A percentile compares a stretch with the other conserved stretches of the same genome.
phyloP scores from a whole-genome alignment of 2,888 invertebrate genomes.

The Oscheius sp. region DNA sequence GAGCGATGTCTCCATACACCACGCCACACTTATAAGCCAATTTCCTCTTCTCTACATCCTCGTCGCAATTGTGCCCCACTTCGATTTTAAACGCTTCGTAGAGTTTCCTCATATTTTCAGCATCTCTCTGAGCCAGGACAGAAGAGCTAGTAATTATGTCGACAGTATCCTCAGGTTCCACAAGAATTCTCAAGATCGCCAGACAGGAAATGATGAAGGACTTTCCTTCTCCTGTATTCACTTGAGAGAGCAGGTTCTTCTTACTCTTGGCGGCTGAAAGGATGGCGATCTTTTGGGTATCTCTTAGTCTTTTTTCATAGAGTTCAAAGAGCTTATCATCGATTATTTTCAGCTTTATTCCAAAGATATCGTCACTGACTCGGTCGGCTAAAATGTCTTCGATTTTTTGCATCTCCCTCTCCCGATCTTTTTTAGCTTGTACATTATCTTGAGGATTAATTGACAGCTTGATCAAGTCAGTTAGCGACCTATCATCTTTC shows the following conservation, averaged over 20 bases:
- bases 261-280: slow-evolving; percentile 13
- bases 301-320: not conserved
- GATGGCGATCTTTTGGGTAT: slow-evolving; percentile 34
- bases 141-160: slow-evolving; percentile 70
- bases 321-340: not conserved
- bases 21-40: slow-evolving; percentile 65
- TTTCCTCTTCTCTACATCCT: slow-evolving; percentile 53
- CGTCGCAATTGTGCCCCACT: slow-evolving; percentile 64
- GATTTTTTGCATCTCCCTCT: not conserved
- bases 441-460: not conserved
- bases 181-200: slow-evolving; percentile 62
- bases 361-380: not conserved
- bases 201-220: slow-evolving; percentile 69
- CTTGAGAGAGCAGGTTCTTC: slow-evolving; percentile 63
- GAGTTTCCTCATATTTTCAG: slow-evolving; percentile 54
- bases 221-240: slow-evolving; percentile 72
- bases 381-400: not conserved
- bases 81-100: slow-evolving; percentile 56
- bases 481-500: not conserved
- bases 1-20: slow-evolving; percentile 69
- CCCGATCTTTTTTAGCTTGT: not conserved
- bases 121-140: slow-evolving; percentile 69
- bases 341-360: not conserved
- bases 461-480: not conserved
- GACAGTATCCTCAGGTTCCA: slow-evolving; percentile 30